Percentiles rank a stretch among this genome's conserved stretches.
These are phyloP conservation scores for Pheucticus melanocephalus DNA, from an alignment of 2,113 vertebrate genomes.

Conservation along the genomic window DNA sequence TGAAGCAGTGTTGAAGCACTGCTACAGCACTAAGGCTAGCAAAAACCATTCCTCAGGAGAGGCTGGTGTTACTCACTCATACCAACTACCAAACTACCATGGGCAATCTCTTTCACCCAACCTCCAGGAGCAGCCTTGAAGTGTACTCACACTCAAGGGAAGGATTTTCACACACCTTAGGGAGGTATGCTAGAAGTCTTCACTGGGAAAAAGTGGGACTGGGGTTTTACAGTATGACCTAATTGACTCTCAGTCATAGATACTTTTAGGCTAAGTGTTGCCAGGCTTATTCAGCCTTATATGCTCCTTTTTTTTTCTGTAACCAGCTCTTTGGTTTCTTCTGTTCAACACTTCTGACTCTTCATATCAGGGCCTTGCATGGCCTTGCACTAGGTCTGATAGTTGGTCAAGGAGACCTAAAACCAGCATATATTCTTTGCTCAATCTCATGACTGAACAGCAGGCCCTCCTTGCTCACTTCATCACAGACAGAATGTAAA, in stretches of 20 bases:
- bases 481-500: not conserved
- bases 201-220: not conserved
- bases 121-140: not conserved
- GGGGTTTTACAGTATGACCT: not conserved
- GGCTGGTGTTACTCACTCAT: not conserved
- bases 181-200: not conserved
- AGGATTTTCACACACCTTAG: not conserved
- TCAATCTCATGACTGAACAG: not conserved
- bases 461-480: not conserved
- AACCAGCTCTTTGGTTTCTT: not conserved
- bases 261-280: not conserved
- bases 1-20: not conserved
- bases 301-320: not conserved
- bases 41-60: not conserved
- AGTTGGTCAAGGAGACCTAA: no score
- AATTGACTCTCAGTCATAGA: not conserved
- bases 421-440: not conserved
- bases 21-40: not conserved
- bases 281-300: not conserved
- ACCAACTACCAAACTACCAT: no score
- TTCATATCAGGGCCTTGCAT: not conserved
- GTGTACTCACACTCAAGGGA: not conserved
- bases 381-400: not conserved
- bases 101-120: not conserved
- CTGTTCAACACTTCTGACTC: not conserved